Evolutionary conservation across 2,113 vertebrate genomes (phyloP), one percentile per base, ranked within the genome.

Genomic region (Neodontobutis hainanensis): DNA sequence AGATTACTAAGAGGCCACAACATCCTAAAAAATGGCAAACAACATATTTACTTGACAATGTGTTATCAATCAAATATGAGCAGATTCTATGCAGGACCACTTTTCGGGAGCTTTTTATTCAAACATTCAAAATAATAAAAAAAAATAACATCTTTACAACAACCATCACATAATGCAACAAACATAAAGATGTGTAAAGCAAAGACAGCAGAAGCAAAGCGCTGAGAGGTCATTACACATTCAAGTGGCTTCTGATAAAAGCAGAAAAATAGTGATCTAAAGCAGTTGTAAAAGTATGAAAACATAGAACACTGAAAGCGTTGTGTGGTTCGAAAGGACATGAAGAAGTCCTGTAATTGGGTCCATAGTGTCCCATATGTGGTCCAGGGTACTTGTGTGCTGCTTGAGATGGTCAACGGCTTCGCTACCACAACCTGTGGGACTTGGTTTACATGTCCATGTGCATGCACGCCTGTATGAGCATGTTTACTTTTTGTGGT

Each of bases 401-500:
- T 56, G 55, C 38, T 5, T 49, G 52, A 74, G 60, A 59, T 35
- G 6, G 40, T 77, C 65, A 16, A 48, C 49, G 64, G 38, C 38
- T 67, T 61, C 71, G 70, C 53, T 74, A 36, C 48, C 57, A 47
- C 57, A 81, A 75, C 42, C n/a, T 70, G 32, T 8, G 12, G 58
- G 66, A 49, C 61, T 65, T 49, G 78, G 70, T 80, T 42, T 77
- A 81, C 68, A 81, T 87, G 85, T 88, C 85, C 78, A 62, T 77
- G 59, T 68, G 49, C 77, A 65, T 75, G 68, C 65, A 35, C 32
- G 70, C 14, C 51, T 46, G 4, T 50, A 42, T 65, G 40, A 8
- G 62, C 36, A n/a, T 49, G 59, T 64, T 81, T 85, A 92, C 67
- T 93, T 92, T 53, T 92, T 92, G 76, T 77, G 90, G 80, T 93